Conservation (phyloP, 2,113 vertebrate species). For the Corynorhinus townsendii region DNA sequence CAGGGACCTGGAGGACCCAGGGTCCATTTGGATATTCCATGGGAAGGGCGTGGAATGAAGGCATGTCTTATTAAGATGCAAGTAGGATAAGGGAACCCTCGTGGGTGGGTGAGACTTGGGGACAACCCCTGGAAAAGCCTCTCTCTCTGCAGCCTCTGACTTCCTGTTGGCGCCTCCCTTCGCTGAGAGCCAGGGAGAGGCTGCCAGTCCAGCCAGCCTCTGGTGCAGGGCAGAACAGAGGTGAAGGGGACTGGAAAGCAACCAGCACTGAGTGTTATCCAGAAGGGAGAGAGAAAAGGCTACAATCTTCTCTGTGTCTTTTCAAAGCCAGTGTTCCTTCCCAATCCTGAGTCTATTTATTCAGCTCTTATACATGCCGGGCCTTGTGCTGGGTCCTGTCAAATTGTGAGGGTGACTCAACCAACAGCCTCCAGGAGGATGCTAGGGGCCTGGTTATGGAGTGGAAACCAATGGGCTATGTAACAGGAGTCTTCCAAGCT, state of each 20-base stretch:
- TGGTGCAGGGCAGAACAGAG: not conserved
- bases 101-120: no score
- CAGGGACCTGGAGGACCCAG: not conserved
- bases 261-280: not conserved
- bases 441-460: not conserved
- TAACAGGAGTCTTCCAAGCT: not conserved
- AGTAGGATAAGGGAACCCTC: not conserved
- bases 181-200: not conserved
- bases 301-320: not conserved
- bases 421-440: not conserved
- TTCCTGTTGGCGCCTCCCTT: not conserved
- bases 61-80: fast-evolving
- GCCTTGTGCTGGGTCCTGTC: not conserved
- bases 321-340: not conserved
- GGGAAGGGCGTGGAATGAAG: not conserved
- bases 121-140: not conserved
- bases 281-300: not conserved
- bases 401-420: not conserved
- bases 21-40: not conserved
- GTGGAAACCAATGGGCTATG: not conserved
- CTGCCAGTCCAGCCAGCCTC: fast-evolving
- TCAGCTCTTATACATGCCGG: not conserved
- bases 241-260: not conserved
- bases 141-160: not conserved
- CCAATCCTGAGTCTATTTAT: not conserved